These are phyloP conservation scores for Nasonia oneida DNA, from an alignment of 2,888 invertebrate genomes.

Conservation along the genomic window DNA sequence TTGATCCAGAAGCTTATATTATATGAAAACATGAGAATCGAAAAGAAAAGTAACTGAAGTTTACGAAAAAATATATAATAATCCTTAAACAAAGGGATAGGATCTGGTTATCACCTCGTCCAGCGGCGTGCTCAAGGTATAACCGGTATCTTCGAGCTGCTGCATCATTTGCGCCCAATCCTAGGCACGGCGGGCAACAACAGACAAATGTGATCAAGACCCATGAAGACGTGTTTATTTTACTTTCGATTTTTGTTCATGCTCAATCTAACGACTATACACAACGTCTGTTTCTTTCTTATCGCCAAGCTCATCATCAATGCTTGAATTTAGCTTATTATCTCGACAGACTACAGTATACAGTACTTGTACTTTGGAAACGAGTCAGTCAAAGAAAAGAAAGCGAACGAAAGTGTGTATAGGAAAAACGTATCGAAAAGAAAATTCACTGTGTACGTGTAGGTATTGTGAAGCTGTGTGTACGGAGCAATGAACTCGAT, in stretches of 20 bases:
- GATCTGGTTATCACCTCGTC: conserved; percentile 83
- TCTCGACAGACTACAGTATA: conserved; percentile 13
- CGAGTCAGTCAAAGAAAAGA: conserved; percentile 19
- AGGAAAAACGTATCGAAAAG: not conserved
- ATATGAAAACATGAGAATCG: conserved; percentile 25
- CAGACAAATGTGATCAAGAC: conserved; percentile 74
- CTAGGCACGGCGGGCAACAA: conserved; percentile 80
- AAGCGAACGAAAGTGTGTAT: not conserved
- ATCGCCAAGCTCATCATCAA: not conserved
- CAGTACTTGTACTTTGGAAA: conserved; percentile 39
- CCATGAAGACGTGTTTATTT: conserved; percentile 64
- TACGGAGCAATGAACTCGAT: conserved; percentile 28
- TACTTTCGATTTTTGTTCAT: conserved; percentile 54
- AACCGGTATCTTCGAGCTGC: conserved; percentile 91
- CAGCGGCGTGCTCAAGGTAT: conserved; percentile 89
- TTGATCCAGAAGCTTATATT: not conserved
- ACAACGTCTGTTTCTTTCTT: conserved; percentile 51
- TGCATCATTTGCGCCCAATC: conserved; percentile 93
- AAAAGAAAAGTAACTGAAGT: conserved; percentile 29
- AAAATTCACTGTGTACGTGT: not conserved
- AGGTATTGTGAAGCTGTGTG: not conserved
- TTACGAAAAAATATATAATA: conserved; percentile 20
- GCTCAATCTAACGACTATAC: conserved; percentile 28
- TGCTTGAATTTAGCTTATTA: not conserved
- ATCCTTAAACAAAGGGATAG: conserved; percentile 66